These are phyloP conservation scores for Arion vulgaris DNA, from an alignment of 1,140 invertebrate genomes.

Conservation along the genomic window DNA sequence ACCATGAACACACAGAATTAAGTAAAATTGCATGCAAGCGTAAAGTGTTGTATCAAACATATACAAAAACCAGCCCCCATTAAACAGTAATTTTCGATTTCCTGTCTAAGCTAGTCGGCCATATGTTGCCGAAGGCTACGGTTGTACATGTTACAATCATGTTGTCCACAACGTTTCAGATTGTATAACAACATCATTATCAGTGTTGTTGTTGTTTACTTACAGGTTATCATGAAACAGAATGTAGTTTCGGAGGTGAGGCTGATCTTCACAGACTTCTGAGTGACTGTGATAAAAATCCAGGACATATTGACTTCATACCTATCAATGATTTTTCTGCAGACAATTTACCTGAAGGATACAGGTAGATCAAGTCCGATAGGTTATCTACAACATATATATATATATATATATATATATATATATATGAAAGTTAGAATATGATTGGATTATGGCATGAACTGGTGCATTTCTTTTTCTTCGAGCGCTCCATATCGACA, in stretches of 20 bases:
- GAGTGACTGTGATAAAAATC: constrained; percentile 22
- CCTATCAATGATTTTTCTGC: neutral
- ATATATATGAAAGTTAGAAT: no score
- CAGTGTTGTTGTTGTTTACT: neutral
- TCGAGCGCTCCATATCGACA: no score
- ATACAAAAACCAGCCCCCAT: no score
- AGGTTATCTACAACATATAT: neutral
- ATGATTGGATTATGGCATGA: neutral
- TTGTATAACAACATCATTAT: neutral
- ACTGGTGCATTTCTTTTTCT: neutral
- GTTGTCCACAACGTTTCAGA: no score
- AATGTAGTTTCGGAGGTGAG: constrained; percentile 19
- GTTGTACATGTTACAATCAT: no score
- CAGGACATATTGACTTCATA: neutral
- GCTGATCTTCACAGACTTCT: constrained; percentile 22
- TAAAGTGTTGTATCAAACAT: no score
- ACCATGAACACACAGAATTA: no score
- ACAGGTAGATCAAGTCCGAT: neutral
- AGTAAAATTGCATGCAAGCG: no score
- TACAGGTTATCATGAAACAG: constrained; percentile 25
- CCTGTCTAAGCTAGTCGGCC: no score
- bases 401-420: constrained; percentile 11
- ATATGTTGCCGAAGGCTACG: no score
- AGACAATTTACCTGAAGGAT: constrained; percentile 3
- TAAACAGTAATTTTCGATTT: no score